Conservation (phyloP, 2,888 invertebrate genomes). For the Unio delphinus region DNA sequence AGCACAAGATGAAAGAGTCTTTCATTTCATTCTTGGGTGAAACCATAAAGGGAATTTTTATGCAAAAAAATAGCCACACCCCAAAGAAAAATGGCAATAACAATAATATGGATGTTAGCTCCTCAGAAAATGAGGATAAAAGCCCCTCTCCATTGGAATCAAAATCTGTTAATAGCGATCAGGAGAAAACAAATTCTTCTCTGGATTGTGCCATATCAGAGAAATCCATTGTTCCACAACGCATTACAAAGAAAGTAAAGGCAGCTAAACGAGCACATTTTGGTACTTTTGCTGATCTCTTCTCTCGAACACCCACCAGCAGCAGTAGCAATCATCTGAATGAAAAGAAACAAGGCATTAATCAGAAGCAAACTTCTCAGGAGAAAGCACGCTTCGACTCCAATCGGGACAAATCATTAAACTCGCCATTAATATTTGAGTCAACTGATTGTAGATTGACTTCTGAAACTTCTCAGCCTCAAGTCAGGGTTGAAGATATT, state of each 20-base stretch:
- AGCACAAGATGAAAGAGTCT: constrained; percentile 38
- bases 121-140: constrained; percentile 19
- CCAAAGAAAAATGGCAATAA: constrained; percentile 29
- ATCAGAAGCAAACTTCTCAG: background rate
- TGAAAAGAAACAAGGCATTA: constrained; percentile 28
- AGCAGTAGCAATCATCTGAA: constrained; percentile 5
- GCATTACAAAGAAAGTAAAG: constrained; percentile 42
- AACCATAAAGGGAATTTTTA: constrained; percentile 39
- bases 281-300: constrained; percentile 16
- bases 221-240: constrained; percentile 48
- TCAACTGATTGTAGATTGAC: too few relatives aligned
- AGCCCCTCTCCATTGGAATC: background rate
- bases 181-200: constrained; percentile 14
- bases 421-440: too few relatives aligned
- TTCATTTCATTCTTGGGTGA: constrained; percentile 33
- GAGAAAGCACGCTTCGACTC: too few relatives aligned
- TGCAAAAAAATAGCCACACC: constrained; percentile 19
- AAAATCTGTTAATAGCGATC: constrained; percentile 16
- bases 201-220: constrained; percentile 40
- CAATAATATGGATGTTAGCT: constrained; percentile 25
- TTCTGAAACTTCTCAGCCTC: too few relatives aligned
- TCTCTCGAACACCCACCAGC: constrained; percentile 6
- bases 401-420: too few relatives aligned
- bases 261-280: constrained; percentile 31
- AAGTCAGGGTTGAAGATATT: too few relatives aligned